A percentile compares a stretch with the other conserved stretches of the same genome.
Evolutionary conservation across 2,113 vertebrate species (phyloP).

Genomic region (Hemiprocne comata): DNA sequence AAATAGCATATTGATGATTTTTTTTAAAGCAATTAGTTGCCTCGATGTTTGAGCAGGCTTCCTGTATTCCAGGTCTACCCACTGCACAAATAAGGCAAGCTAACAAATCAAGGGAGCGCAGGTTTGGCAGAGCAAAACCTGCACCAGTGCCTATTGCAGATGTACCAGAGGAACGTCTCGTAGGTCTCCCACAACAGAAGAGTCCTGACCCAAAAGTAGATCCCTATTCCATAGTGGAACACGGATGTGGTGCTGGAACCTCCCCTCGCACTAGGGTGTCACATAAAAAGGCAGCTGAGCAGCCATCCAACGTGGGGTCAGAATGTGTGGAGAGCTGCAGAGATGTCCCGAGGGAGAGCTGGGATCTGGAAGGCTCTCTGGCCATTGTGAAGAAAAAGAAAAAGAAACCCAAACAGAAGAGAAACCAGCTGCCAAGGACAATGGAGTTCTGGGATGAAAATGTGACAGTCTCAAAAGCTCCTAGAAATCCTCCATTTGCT

Average conservation of each 20-base stretch:
- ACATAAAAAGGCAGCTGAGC: slow-evolving; percentile 13
- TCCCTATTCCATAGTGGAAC: neutral
- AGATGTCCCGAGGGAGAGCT: slow-evolving; percentile 49
- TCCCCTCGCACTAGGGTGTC: slow-evolving; percentile 28
- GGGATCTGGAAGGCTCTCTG: slow-evolving; percentile 61
- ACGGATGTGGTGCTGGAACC: neutral
- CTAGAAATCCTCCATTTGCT: neutral
- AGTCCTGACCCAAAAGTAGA: slow-evolving; percentile 47
- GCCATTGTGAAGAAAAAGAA: slow-evolving; percentile 75
- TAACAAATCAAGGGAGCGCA: slow-evolving; percentile 65
- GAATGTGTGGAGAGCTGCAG: slow-evolving; percentile 43
- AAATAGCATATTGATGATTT: neutral
- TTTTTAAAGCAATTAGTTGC: neutral
- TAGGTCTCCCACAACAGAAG: slow-evolving; percentile 55
- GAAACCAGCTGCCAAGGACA: slow-evolving; percentile 36
- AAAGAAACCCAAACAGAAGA: slow-evolving; percentile 77
- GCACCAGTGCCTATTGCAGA: slow-evolving; percentile 16
- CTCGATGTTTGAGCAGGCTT: slow-evolving; percentile 75
- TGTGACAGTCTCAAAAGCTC: neutral
- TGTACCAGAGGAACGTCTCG: slow-evolving; percentile 35
- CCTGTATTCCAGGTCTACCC: slow-evolving; percentile 79
- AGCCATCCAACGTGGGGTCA: rapidly evolving
- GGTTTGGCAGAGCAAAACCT: slow-evolving; percentile 62
- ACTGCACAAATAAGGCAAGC: slow-evolving; percentile 64
- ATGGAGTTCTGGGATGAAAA: slow-evolving; percentile 53